phyloP scores from a whole-genome alignment of 2,888 invertebrate genomes.

The Cosmorhoe ocellata region DNA sequence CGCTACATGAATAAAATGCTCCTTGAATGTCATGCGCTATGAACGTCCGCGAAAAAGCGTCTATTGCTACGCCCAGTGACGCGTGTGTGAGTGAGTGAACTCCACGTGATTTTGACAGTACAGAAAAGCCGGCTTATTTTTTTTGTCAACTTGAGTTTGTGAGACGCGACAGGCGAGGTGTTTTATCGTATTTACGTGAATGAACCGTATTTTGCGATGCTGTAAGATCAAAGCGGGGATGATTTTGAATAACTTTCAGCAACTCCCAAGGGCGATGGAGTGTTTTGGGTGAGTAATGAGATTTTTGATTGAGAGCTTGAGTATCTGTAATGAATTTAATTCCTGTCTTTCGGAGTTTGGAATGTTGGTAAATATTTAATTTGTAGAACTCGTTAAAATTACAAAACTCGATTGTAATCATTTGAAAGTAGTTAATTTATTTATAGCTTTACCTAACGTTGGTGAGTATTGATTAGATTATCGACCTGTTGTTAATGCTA shows the following conservation, averaged over 20 bases:
- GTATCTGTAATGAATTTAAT: conserved; percentile 47
- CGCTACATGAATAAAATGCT: conserved; percentile 75
- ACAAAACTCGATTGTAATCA: conserved; percentile 26
- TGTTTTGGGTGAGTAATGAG: conserved; percentile 66
- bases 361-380: conserved; percentile 45
- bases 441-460: conserved; percentile 18
- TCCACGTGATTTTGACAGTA: conserved; percentile 79
- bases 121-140: conserved; percentile 57
- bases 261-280: conserved; percentile 60
- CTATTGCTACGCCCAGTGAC: conserved; percentile 55
- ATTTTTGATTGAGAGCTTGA: conserved; percentile 50
- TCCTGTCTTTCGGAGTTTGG: conserved; percentile 31
- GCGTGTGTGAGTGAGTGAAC: conserved; percentile 56
- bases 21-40: conserved; percentile 72
- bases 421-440: conserved; percentile 23
- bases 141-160: conserved; percentile 48
- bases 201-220: conserved; percentile 50
- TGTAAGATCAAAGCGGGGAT: conserved; percentile 53
- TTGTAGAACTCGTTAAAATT: conserved; percentile 30
- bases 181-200: conserved; percentile 54
- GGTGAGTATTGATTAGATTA: conserved; percentile 17
- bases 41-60: conserved; percentile 67
- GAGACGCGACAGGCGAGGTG: conserved; percentile 53
- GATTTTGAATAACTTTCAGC: conserved; percentile 48
- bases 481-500: conserved; percentile 16